Base-by-base conservation (phyloP, 2,113 vertebrate genomes). In the Gopherus flavomarginatus region DNA sequence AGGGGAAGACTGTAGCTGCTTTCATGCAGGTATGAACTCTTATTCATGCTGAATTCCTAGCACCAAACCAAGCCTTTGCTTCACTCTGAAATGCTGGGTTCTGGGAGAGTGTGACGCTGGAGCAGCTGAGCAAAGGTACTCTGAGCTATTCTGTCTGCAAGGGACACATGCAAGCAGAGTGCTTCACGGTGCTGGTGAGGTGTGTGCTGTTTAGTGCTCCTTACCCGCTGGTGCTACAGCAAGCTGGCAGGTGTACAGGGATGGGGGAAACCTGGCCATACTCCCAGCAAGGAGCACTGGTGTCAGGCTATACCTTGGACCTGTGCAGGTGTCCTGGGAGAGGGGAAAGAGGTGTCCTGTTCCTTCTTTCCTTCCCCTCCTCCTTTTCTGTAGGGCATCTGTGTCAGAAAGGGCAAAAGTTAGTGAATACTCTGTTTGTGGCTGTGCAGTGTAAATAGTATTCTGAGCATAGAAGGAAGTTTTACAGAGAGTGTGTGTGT, bases 391-490 rank as follows among this genome's bases (percentile, higher is more conserved):
- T 69, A 54, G 88, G 82, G 87, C 0, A 0, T 44, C 31, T 2
- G 0, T 35, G 35, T 29, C 85, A 69, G 75, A 89, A 90, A 38
- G 72, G 1, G 2, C 83, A 38, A 53, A 72, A 82, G 92, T 95
- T 84, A 83, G 94, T 89, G 69, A 95, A 89, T 92, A 59, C 47
- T 84, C 50, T 22, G 19, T 53, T 53, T 53, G 1, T 72, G n/a
- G 92, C 88, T 79, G 92, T 90, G 87, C 92, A 88, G 75, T 86
- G 91, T 86, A 94, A 78, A 47, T 13, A 29, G 38, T 16, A 42
- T n/a, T 24, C 7, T 54, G 78, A 52, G 3, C 53, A 72, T 16
- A 38, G 84, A 85, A 24, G 84, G 89, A 92, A 90, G 92, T 92
- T 92, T 95, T 85, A 59, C 72, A 4, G 8, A 11, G 42, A 42